Evolutionary conservation across 2,797 vertebrate genomes (phyloP).

Genomic region (Manis crassicaudata): DNA sequence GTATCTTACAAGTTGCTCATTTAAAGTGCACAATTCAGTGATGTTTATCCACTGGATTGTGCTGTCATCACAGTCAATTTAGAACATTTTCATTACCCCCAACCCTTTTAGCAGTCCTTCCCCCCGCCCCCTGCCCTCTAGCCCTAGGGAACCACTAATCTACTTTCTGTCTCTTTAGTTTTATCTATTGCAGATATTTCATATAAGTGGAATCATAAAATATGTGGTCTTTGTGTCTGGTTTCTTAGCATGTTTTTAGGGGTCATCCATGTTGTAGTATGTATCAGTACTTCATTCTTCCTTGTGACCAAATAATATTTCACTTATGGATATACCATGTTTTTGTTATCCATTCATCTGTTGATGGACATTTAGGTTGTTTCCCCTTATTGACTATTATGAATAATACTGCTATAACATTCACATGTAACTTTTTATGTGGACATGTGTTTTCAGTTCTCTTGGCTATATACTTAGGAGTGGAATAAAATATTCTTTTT

Average conservation of each 20-base stretch:
- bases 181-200: constrained; percentile 1
- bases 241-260: constrained; percentile 25
- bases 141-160: neutral
- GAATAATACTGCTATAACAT: neutral
- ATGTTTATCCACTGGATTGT: neutral
- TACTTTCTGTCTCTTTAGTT: constrained; percentile 22
- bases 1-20: neutral
- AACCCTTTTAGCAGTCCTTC: neutral
- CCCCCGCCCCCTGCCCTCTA: neutral
- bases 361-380: constrained; percentile 13
- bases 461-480: neutral
- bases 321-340: neutral
- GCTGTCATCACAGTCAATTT: neutral
- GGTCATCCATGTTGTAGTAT: neutral
- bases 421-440: neutral
- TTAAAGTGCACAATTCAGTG: neutral
- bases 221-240: neutral
- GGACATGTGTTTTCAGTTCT: constrained; percentile 19
- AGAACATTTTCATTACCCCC: neutral
- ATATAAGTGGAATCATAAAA: neutral
- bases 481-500: neutral
- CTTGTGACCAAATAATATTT: constrained; percentile 7
- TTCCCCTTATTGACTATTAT: neutral
- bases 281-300: neutral
- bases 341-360: neutral